Base-by-base conservation (phyloP, 1,140 invertebrate species). In the Chironomus tepperi region DNA sequence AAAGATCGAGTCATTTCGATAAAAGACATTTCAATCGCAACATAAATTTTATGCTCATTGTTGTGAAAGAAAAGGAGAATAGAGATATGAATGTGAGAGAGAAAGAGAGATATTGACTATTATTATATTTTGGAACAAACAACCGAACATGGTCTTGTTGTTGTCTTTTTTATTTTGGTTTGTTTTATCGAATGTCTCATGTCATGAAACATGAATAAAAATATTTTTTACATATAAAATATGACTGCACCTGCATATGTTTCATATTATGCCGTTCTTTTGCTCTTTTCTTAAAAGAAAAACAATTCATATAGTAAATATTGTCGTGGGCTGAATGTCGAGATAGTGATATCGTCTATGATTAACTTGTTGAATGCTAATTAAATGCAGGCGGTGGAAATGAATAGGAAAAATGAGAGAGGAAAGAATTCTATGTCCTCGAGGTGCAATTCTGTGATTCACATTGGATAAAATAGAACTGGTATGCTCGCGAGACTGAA, bases 351-450 rank as follows among this genome's bases (percentile, higher is more conserved):
- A 57, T 57, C 47, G 47, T 57, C 47, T 57, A 57, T 57, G 47
- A 57, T 57, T 57, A 57, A 57, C 47, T 57, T 57, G 47, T 57
- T 57, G 47, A 57, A 57, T 57, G 47, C 47, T 57, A 57, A 57
- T 57, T 57, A 57, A 57, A 57, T 57, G 47, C 47, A 57, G 47
- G 9, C 47, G 47, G 47, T 57, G 47, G 47, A 57, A 57, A 57
- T 57, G 47, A 57, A 57, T 57, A 12, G n/a, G 15, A 47, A 47
- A 57, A 2, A 34, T 34, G 5, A 34, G 5, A 34, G 5, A 34
- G 24, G 24, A 34, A 34, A 34, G 5, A 34, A 34, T 34, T 34
- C 24, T 34, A 34, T 34, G 24, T 5, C 24, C 24, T 1, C 5
- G 1, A 5, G 24, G 24, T 34, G 5, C 24, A 34, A 34, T 34